These are phyloP conservation scores for Amblyornis subalaris DNA, from an alignment of 2,113 vertebrate species.

Conservation along the genomic window DNA sequence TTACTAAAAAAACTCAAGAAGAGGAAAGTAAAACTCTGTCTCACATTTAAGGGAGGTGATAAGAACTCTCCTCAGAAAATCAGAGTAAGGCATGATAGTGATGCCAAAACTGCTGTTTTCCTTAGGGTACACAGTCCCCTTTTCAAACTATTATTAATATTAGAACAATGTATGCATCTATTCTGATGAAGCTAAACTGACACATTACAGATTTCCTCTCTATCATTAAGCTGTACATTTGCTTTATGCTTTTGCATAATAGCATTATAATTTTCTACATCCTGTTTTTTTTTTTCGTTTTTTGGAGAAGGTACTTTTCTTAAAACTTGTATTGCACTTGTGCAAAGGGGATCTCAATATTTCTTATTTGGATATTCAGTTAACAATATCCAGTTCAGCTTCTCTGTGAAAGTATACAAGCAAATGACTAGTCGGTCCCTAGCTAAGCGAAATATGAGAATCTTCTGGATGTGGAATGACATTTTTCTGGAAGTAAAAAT, in stretches of 20 bases:
- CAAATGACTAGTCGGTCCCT: neutral
- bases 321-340: neutral
- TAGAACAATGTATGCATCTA: neutral
- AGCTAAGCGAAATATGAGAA: neutral
- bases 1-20: conserved; percentile 9
- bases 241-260: neutral
- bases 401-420: neutral
- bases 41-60: neutral
- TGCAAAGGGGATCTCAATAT: neutral
- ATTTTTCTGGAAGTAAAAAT: neutral
- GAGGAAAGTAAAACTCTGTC: neutral
- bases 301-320: neutral
- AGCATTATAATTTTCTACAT: neutral
- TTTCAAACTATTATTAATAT: neutral
- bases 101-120: neutral
- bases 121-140: neutral
- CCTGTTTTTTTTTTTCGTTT: neutral
- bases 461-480: rapidly evolving
- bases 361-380: neutral
- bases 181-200: neutral
- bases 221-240: neutral
- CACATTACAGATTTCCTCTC: neutral
- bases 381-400: neutral
- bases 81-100: neutral
- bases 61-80: neutral